Base-by-base conservation (phyloP, 2,888 invertebrate species). In the Nowickia ferox region DNA sequence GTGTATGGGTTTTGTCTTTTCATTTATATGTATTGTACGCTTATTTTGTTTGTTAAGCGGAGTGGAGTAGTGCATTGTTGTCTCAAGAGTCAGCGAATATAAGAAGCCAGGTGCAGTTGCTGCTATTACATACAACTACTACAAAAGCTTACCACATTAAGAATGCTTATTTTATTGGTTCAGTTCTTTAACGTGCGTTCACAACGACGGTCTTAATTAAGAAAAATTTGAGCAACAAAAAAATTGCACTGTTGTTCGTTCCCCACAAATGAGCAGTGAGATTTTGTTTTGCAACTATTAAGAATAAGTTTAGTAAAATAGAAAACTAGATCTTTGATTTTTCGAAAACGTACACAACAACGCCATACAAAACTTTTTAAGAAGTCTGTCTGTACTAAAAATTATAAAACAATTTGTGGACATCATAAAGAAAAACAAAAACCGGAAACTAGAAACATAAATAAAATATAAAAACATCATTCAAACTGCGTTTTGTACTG, bases 161-260 rank as follows among this genome's bases (percentile, higher is more conserved):
- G 76, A 79, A 83, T 83, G 71, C 57, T 79, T 61, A 71, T 76
- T 76, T 75, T 66, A 71, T 75, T 83, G 61, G 83, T 68, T 83
- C 66, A 79, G 83, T 86, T 86, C 82, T 86, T 82, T 71, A 53
- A 86, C 57, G 77, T 83, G 79, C 75, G 75, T 86, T 79, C 79
- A 79, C 74, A 53, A 76, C 83, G 83, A 80, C 83, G 83, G 86
- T 71, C 77, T 74, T 85, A 82, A 69, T 68, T 81, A 57, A 77
- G 59, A 53, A 22, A 53, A 68, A 77, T 19, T 57, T 51, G 38
- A 59, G 61, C 51, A 51, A 72, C 61, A 71, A 83, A 44, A 55
- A 72, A 83, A 83, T 83, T 86, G 86, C 86, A 72, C 71, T 83
- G 86, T 80, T 42, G 57, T 46, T 59, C 51, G 63, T 79, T 79